Base-by-base conservation (phyloP, 2,888 invertebrate species). In the Netelia fuscicornis region DNA sequence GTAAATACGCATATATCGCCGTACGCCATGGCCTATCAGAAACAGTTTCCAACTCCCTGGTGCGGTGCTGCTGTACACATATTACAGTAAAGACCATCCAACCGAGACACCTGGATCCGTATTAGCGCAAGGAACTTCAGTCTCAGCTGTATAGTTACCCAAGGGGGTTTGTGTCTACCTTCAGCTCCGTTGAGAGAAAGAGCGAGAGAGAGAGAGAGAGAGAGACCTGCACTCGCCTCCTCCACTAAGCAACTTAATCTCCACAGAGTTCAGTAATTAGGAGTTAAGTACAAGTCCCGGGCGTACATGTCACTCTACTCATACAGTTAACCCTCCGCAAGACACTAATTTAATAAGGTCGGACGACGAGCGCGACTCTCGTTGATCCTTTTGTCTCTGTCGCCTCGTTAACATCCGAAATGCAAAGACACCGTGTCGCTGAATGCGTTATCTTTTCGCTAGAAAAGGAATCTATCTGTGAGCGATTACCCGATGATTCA, bases 181-280 rank as follows among this genome's bases (percentile, higher is more conserved):
- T 58, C 42, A 25, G 64, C 72, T 72, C 13, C 58, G 9, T 20
- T 5, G 9, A 58, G 58, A 58, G 37, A 37, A 37, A 37, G 37
- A 37, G 37, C 44, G 52, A 68, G 30, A 60, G 11, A 37, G 37
- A 37, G 37, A 37, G 37, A 25, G 62, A 62, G 54, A 20, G 56
- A 65, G 72, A 82, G 37, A 42, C 82, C 67, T 52, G 56, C 74
- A 64, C 82, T 83, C 82, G 76, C 82, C 88, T 83, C 85, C 87
- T 87, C 86, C 70, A 64, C 83, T 81, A 86, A 88, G 87, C 86
- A 88, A 90, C 89, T 89, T 90, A 89, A 90, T 90, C 89, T 88
- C 77, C 86, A 79, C 83, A 84, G 89, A 90, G 89, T 89, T 90
- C 87, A 91, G 89, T 90, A 91, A 91, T 91, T 91, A 90, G 88